These are phyloP conservation scores for Brachionus manjavacas DNA, from an alignment of 1,140 invertebrate species.

Conservation along the genomic window DNA sequence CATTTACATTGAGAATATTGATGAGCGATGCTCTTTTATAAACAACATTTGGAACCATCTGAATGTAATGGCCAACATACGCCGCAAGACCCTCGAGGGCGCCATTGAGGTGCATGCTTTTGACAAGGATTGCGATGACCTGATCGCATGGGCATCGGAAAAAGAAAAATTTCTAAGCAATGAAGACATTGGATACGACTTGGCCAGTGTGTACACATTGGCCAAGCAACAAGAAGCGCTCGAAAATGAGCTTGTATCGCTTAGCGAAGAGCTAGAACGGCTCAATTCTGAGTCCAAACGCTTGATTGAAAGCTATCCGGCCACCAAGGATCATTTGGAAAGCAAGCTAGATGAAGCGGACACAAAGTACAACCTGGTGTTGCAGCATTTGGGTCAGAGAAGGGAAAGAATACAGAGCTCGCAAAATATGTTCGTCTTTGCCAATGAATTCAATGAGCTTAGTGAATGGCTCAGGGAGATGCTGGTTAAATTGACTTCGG, in stretches of 20 bases:
- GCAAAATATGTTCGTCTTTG: slow-evolving; percentile 22
- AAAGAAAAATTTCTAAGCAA: slow-evolving; percentile 26
- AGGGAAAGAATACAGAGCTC: slow-evolving; percentile 33
- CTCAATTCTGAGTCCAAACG: slow-evolving; percentile 28
- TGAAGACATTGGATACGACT: slow-evolving; percentile 38
- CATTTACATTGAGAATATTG: slow-evolving; percentile 19
- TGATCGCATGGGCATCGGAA: slow-evolving; percentile 23
- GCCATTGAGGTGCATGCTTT: slow-evolving; percentile 35
- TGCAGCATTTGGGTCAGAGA: neutral
- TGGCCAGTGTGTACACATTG: slow-evolving; percentile 35
- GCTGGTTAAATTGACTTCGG: neutral
- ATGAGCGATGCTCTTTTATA: neutral
- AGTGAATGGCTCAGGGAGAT: slow-evolving; percentile 37
- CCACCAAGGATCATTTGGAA: slow-evolving; percentile 35
- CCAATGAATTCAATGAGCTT: slow-evolving; percentile 23
- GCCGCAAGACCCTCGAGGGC: slow-evolving; percentile 2
- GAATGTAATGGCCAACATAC: neutral
- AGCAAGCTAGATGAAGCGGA: slow-evolving; percentile 21
- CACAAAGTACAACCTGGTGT: neutral
- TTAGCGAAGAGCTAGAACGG: slow-evolving; percentile 22
- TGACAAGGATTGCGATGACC: slow-evolving; percentile 38
- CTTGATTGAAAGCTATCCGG: slow-evolving; percentile 16
- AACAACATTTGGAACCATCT: neutral
- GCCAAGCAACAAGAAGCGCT: slow-evolving; percentile 39
- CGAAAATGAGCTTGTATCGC: neutral